Percentiles rank a stretch among this genome's conserved stretches.
Conservation (phyloP, 2,113 vertebrate species). For the Apeltes quadracus region DNA sequence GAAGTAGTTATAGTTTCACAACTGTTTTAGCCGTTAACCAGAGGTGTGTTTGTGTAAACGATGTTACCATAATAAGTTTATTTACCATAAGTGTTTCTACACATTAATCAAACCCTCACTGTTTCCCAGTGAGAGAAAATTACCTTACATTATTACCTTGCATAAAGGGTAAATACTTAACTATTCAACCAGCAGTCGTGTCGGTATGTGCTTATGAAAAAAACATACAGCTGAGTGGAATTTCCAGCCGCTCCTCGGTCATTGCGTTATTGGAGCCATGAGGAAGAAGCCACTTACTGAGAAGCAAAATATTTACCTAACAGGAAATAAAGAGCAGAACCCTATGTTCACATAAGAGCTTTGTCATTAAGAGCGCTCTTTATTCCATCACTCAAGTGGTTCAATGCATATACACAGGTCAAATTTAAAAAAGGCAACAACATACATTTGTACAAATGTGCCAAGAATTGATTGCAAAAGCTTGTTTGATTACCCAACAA, state of each 20-base stretch:
- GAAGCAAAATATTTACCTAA: conserved; percentile 41
- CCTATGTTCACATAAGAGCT: conserved; percentile 8
- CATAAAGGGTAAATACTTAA: neutral
- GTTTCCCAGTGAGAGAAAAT: neutral
- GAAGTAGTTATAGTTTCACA: conserved; percentile 59
- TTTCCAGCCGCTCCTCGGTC: conserved; percentile 46
- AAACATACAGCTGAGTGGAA: conserved; percentile 48
- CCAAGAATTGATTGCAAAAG: too few species aligned
- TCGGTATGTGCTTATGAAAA: neutral
- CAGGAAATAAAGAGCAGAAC: conserved; percentile 35
- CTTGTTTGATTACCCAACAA: neutral
- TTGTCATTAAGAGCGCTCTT: neutral
- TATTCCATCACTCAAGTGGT: neutral
- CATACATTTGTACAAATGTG: neutral
- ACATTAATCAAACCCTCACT: neutral
- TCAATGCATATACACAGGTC: neutral
- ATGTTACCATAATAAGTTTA: neutral
- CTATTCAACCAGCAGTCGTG: conserved; percentile 16
- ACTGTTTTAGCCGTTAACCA: conserved; percentile 34
- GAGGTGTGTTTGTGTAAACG: neutral
- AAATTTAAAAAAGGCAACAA: neutral
- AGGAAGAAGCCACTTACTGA: conserved; percentile 54
- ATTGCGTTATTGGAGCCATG: conserved; percentile 24
- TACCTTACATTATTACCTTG: neutral
- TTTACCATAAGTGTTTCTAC: neutral